A percentile compares a stretch with the other conserved stretches of the same genome.
These are phyloP conservation scores for Parapristionchus giblindavisi DNA, from an alignment of 2,888 invertebrate species.

Conservation along the genomic window DNA sequence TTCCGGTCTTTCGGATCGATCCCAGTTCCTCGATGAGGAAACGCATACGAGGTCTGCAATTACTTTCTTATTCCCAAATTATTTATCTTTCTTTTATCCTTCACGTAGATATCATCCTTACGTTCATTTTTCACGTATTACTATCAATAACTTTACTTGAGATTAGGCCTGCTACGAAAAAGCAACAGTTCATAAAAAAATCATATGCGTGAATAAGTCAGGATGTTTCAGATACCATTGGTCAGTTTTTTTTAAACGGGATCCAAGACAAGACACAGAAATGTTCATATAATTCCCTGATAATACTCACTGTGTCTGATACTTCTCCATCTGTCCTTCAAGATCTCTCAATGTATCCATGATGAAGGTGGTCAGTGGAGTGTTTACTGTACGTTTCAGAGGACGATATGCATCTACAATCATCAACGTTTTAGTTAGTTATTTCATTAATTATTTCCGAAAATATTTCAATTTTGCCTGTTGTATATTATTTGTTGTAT, in stretches of 20 bases:
- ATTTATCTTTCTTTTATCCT: too few species aligned
- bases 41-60: constrained; percentile 31
- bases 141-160: too few species aligned
- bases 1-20: constrained; percentile 17
- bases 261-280: neutral
- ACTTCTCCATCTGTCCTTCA: constrained; percentile 23
- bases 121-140: neutral
- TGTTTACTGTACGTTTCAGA: constrained; percentile 43
- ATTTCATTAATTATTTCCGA: too few species aligned
- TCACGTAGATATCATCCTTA: neutral
- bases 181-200: too few species aligned
- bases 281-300: neutral
- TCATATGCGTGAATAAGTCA: too few species aligned
- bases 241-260: too few species aligned
- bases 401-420: constrained; percentile 72
- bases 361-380: constrained; percentile 10
- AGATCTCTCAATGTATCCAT: constrained; percentile 1
- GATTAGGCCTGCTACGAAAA: too few species aligned
- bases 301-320: neutral
- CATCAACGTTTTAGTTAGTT: too few species aligned
- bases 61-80: neutral
- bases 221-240: too few species aligned
- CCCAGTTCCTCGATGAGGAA: constrained; percentile 35
- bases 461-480: too few species aligned
- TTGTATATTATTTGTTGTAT: too few species aligned